A percentile compares a stretch with the other conserved stretches of the same genome.
Evolutionary conservation across 2,888 invertebrate genomes (phyloP).

Genomic region (Epirrhoe alternata): DNA sequence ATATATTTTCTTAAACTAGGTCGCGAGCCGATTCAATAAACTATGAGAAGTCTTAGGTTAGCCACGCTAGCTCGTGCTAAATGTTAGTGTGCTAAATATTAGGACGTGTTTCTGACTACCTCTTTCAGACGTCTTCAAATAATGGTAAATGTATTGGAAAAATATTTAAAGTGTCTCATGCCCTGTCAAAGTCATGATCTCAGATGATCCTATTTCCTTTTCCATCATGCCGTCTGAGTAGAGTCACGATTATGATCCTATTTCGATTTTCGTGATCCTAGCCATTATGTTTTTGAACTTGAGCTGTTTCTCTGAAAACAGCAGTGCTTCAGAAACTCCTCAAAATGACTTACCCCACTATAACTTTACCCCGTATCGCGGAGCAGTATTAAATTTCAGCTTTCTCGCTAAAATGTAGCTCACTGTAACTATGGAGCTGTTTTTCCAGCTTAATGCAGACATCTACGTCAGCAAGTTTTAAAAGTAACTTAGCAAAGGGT

Average conservation of each 20-base stretch:
- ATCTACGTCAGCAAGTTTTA: not conserved
- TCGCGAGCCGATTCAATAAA: not conserved
- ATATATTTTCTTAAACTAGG: not conserved
- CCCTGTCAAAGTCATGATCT: too few relatives aligned
- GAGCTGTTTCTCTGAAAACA: not conserved
- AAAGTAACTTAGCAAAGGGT: not conserved
- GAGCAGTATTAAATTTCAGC: conserved; percentile 14
- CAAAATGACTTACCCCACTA: conserved; percentile 4
- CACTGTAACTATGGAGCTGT: not conserved
- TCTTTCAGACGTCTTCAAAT: too few relatives aligned
- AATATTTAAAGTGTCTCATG: too few relatives aligned
- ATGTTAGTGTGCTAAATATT: too few relatives aligned
- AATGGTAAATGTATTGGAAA: too few relatives aligned
- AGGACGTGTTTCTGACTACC: too few relatives aligned
- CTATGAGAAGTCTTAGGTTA: not conserved
- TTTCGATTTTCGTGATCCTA: not conserved
- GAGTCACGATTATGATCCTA: too few relatives aligned
- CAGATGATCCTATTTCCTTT: too few relatives aligned
- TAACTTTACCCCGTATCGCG: conserved; percentile 11
- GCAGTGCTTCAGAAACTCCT: conserved; percentile 11
- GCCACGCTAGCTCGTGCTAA: too few relatives aligned
- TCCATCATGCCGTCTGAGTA: too few relatives aligned
- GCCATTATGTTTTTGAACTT: conserved; percentile 8
- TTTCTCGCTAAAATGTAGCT: conserved; percentile 4
- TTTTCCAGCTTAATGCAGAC: not conserved